phyloP scores from a whole-genome alignment of 1,140 invertebrate genomes.

The Cardiocondyla obscurior region DNA sequence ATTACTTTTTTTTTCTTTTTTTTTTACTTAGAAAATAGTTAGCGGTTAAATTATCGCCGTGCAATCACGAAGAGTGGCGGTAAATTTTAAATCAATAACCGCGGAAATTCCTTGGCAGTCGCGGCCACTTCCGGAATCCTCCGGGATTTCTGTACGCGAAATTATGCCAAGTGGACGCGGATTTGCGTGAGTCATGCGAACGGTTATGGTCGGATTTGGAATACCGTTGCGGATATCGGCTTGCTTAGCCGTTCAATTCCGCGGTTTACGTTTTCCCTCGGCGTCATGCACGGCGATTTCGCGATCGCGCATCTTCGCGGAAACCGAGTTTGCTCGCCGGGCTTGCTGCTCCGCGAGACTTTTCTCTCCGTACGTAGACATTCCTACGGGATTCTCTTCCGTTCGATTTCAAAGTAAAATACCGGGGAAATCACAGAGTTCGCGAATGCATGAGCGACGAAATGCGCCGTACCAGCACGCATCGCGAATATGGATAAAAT shows the following conservation, averaged over 20 bases:
- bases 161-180: constrained; percentile 64
- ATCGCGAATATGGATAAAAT: constrained; percentile 34
- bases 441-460: constrained; percentile 9
- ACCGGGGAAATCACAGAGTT: neutral
- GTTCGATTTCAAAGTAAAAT: constrained; percentile 53
- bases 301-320: constrained; percentile 26
- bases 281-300: neutral
- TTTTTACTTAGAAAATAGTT: too few species aligned
- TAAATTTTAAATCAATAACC: neutral
- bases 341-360: neutral
- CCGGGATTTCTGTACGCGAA: constrained; percentile 50
- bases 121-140: constrained; percentile 57
- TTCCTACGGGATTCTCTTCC: constrained; percentile 16
- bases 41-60: neutral
- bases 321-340: neutral
- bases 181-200: constrained; percentile 60
- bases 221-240: constrained; percentile 60
- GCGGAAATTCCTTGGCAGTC: constrained; percentile 26
- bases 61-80: neutral
- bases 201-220: constrained; percentile 63
- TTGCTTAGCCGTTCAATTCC: constrained; percentile 43
- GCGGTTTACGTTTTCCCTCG: neutral
- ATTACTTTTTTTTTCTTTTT: neutral
- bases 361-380: constrained; percentile 18
- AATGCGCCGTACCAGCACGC: neutral